Conservation (phyloP, 2,113 vertebrate species). For the Rana temporaria region DNA sequence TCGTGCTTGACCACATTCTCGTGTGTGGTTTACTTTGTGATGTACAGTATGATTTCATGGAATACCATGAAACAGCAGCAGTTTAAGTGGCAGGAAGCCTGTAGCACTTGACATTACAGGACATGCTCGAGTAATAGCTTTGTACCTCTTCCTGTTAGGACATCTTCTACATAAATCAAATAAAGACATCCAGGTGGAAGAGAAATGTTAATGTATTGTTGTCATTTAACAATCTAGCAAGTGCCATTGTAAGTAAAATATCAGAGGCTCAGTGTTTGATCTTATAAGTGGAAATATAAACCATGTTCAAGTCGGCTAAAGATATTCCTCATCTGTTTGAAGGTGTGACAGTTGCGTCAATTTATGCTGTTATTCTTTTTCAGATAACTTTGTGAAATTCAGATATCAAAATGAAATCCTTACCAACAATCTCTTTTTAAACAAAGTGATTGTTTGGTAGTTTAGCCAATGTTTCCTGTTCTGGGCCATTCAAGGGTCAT, state of each 20-base stretch:
- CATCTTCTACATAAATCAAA: background rate
- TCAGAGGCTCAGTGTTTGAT: background rate
- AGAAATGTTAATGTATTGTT: background rate
- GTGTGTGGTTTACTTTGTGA: too few relatives aligned
- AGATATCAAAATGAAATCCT: background rate
- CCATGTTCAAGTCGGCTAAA: background rate
- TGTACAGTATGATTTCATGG: too few relatives aligned
- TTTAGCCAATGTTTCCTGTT: conserved; percentile 11
- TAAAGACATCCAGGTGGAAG: background rate
- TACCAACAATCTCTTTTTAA: background rate
- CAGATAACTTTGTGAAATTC: background rate
- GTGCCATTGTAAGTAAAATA: background rate
- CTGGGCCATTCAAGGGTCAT: background rate
- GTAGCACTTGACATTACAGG: background rate
- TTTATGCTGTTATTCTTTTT: background rate
- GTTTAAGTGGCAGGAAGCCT: background rate
- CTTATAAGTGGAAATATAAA: background rate
- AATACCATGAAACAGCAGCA: too few relatives aligned
- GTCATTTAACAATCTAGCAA: background rate
- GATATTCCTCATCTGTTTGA: conserved; percentile 9
- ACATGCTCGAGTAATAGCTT: background rate
- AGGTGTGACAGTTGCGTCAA: too few relatives aligned
- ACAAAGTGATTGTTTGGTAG: background rate
- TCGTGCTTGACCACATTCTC: too few relatives aligned
- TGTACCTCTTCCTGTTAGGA: background rate